Base-by-base conservation (phyloP, 2,797 vertebrate genomes). In the Melanotaenia boesemani region DNA sequence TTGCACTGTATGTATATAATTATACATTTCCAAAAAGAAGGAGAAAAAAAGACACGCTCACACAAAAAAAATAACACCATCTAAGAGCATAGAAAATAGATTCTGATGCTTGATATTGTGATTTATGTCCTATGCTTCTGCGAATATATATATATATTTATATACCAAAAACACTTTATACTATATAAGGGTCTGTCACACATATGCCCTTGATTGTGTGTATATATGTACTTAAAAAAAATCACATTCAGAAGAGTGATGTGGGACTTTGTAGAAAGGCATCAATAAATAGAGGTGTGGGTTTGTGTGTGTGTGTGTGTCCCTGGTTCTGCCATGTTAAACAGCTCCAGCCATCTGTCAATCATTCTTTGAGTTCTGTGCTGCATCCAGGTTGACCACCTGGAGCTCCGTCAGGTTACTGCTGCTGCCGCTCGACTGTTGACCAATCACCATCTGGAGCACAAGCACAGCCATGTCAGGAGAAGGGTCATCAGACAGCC, bases 341-440 rank as follows among this genome's bases (percentile, higher is more conserved):
- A 84, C 79, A 70, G 70, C 82, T 81, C 68, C 65, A n/a, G 74
- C 70, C 26, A 44, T 73, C 72, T 0, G 67, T 98, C 96, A 98
- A 92, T 98, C 97, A 74, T 89, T 95, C 95, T 99, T 99, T 79
- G 94, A 89, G 94, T 91, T 96, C 88, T 98, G 97, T 44, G 96
- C 81, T 8, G 95, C 83, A 30, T 99, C 97, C 92, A 98, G 90
- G 91, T 97, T 98, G 81, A 98, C 96, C 87, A 99, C 97, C 94
- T 99, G 97, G 73, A 99, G 95, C 93, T 99, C 97, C 0, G 97
- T 98, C 94, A 99, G 92, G 94, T 96, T 99, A 95, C 95, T 96
- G 92, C 93, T 94, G 95, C 96, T 96, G 92, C 92, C 95, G 93
- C 95, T 95, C 87, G 96, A 95, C 93, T 98, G 98, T 91, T 97